These are phyloP conservation scores for Ophioderma brevispina DNA, from an alignment of 35 echinoderm and acorn worm species.

Conservation along the genomic window DNA sequence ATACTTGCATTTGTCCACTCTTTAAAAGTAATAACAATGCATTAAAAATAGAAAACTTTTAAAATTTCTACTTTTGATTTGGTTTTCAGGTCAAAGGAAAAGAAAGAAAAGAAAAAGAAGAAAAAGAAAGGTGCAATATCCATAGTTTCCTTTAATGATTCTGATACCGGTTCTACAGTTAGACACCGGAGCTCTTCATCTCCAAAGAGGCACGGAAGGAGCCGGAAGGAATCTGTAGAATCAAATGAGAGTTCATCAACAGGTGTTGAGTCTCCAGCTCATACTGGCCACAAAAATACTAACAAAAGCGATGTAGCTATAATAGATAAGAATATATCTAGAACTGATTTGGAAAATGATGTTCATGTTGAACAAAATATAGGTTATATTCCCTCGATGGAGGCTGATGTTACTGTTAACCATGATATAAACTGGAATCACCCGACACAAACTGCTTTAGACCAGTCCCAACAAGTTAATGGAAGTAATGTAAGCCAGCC, in stretches of 20 bases:
- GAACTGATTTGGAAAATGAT: background rate
- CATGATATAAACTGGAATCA: background rate
- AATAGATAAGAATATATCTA: background rate
- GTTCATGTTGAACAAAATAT: background rate
- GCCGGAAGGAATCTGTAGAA: constrained; percentile 48
- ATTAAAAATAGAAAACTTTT: too few species aligned
- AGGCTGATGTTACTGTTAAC: background rate
- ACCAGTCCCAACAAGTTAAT: background rate
- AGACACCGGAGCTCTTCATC: background rate
- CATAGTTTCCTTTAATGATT: constrained; percentile 94
- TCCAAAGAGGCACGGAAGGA: background rate
- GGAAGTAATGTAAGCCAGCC: background rate
- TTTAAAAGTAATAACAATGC: too few species aligned
- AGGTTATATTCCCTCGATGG: background rate
- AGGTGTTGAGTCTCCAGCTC: background rate
- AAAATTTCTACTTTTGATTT: constrained; percentile 23
- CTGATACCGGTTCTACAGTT: constrained; percentile 32
- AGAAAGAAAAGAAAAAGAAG: constrained; percentile 94
- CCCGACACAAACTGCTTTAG: background rate
- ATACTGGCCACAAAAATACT: background rate
- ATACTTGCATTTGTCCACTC: too few species aligned
- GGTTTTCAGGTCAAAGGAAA: constrained; percentile 76
- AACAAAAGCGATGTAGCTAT: background rate
- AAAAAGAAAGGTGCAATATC: constrained; percentile 86
- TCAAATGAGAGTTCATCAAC: constrained; percentile 21